Conservation (phyloP, 2,113 vertebrate genomes). For the Perca flavescens region DNA sequence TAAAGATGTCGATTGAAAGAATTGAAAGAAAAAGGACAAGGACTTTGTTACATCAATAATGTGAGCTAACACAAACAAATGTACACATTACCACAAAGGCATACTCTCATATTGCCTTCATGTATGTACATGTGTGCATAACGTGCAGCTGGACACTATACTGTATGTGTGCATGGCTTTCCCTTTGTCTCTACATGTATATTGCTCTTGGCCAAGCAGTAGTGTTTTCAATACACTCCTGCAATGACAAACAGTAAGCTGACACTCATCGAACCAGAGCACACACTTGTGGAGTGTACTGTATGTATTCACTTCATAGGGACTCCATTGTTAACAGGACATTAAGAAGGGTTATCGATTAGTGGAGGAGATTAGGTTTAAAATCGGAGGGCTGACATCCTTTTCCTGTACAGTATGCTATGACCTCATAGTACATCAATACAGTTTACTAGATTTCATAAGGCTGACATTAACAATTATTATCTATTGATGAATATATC, state of each 20-base stretch:
- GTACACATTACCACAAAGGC: not conserved
- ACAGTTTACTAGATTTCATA: not conserved
- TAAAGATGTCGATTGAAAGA: not conserved
- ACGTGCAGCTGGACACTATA: not conserved
- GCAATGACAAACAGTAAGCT: conserved; percentile 30
- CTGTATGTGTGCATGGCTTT: not conserved
- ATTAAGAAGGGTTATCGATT: conserved; percentile 43
- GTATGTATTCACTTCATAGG: not conserved
- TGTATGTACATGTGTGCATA: not conserved
- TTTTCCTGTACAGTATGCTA: not conserved
- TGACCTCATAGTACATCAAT: not conserved
- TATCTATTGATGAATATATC: not conserved
- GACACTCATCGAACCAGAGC: conserved; percentile 14
- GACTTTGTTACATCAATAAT: too few species aligned
- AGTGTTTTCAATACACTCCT: conserved; percentile 1
- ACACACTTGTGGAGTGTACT: not conserved
- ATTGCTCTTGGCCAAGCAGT: not conserved
- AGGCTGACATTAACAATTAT: not conserved
- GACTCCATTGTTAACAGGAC: not conserved
- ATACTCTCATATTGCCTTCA: not conserved
- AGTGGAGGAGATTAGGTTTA: conserved; percentile 19
- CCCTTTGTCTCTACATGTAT: not conserved
- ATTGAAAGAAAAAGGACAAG: not conserved
- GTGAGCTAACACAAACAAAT: not conserved
- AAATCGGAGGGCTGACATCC: not conserved